Percentiles rank a stretch among this genome's conserved stretches.
Evolutionary conservation across 2,888 invertebrate species (phyloP).

Genomic region (Drosophila seclusa): DNA sequence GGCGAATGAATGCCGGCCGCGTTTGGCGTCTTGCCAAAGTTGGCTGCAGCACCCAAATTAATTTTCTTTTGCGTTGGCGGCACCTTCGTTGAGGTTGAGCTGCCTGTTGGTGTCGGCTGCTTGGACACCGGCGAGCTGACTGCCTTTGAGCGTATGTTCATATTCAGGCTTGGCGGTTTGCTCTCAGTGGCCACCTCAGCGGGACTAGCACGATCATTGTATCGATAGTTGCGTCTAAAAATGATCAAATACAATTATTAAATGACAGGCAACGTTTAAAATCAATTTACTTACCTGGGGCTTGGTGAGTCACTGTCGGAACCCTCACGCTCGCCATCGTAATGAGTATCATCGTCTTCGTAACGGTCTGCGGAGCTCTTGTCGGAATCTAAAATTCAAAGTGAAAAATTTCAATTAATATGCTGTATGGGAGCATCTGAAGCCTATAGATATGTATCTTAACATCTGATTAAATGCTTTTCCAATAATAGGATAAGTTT

Average conservation of each 20-base stretch:
- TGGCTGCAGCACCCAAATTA: slow-evolving; percentile 89
- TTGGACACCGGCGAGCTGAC: slow-evolving; percentile 78
- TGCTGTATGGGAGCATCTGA: background rate
- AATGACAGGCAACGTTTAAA: background rate
- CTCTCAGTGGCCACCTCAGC: slow-evolving; percentile 77
- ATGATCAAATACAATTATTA: background rate
- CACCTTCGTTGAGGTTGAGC: slow-evolving; percentile 54
- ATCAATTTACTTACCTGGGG: slow-evolving; percentile 76
- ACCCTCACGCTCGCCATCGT: slow-evolving; percentile 89
- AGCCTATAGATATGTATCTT: background rate
- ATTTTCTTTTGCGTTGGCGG: slow-evolving; percentile 86
- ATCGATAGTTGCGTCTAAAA: slow-evolving; percentile 82
- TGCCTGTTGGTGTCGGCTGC: slow-evolving; percentile 53
- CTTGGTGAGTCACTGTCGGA: slow-evolving; percentile 88
- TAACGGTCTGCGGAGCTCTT: slow-evolving; percentile 80
- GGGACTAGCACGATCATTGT: slow-evolving; percentile 84
- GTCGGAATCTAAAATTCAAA: slow-evolving; percentile 79
- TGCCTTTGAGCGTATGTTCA: slow-evolving; percentile 80
- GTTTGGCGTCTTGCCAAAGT: slow-evolving; percentile 87
- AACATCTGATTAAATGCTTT: background rate
- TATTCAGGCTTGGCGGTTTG: slow-evolving; percentile 77
- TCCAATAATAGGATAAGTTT: background rate
- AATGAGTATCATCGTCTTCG: slow-evolving; percentile 86
- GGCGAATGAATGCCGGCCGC: slow-evolving; percentile 84
- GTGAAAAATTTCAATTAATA: background rate